Base-by-base conservation (phyloP, 2,113 vertebrate species). In the Athene cunicularia region DNA sequence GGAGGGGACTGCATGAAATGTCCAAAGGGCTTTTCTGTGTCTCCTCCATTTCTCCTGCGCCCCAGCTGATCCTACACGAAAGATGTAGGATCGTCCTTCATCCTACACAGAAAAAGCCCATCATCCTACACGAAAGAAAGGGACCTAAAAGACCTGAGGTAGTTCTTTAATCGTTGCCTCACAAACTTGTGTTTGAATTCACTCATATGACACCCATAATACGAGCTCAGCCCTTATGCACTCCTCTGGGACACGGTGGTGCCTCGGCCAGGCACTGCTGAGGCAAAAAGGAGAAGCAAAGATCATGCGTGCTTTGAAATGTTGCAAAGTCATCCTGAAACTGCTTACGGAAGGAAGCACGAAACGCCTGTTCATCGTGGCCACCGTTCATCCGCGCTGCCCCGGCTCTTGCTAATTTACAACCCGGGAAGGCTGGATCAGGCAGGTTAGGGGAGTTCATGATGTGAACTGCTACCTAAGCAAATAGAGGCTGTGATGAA, bases 221-320 rank as follows among this genome's bases (percentile, higher is more conserved):
- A 17, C 7, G 39, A 80, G 20, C 26, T 49, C 49, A 56, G 33
- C 28, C 32, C 6, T 28, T 27, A 33, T 1, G 9, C 47, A n/a
- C 32, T 27, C 23, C 39, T 41, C 35, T 62, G 58, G 68, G 53
- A 73, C n/a, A 33, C 0, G 0, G 4, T 3, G 10, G 63, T 63
- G 12, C 14, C 30, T 60, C 0, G 0, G 18, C 26, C 50, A 55
- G 26, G 41, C 47, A 59, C 55, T 0, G 0, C 0, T 13, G 58
- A 39, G 23, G 22, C 21, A 80, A 59, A 90, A 93, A 74, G 0
- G 11, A 37, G 79, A 72, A 82, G 35, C 35, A 94, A 91, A 94
- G 53, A 32, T 62, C 45, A n/a, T 7, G 12, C 0, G 0, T 37
- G 62, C n/a, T 90, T 76, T 2, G 1, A 50, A 76, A 28, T 0